Evolutionary conservation across 2,888 invertebrate genomes (phyloP), one percentile per base, ranked within the genome.

Genomic region (Zygogramma bicolorata): DNA sequence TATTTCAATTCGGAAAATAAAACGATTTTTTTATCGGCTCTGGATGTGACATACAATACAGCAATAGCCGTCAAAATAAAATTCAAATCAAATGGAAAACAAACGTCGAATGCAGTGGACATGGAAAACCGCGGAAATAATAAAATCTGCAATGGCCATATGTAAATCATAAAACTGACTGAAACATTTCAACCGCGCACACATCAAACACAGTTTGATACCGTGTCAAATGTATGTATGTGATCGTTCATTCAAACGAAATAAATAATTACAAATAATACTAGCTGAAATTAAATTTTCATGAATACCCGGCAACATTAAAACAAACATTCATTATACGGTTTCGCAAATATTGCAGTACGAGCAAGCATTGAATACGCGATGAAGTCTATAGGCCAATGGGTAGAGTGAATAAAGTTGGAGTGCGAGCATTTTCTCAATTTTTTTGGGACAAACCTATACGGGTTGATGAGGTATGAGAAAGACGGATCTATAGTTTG

Each of bases 141-240:
- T 62, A 62, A 76, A 70, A 77, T 58, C 69, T 10, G 57, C 38
- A 62, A 15, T 62, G 25, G 34, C 60, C 22, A 60, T 22, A 60
- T 25, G 60, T 10, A 13, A 15, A 60, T 49, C 15, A 18, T 42
- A 25, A 62, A 25, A 42, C 38, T 18, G 61, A 38, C 6, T 40
- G 25, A n/a, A 40, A 61, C 25, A 62, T 25, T 42, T 62, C 42
- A 40, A 5, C 25, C 42, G 15, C 22, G n/a, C n/a, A 42, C 25
- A 42, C 8, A 42, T 62, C 20, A 62, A 27, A 62, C 25, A 40
- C 20, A 62, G n/a, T 6, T 53, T 53, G 53, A 53, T 18, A n/a
- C 6, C n/a, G 25, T 53, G 53, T 27, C 53, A 53, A 53, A 53
- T 53, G 25, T 27, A 53, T 53, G 27, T 25, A 27, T 38, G 10